Conservation (phyloP, 2,113 vertebrate species). For the Peucedramus taeniatus region DNA sequence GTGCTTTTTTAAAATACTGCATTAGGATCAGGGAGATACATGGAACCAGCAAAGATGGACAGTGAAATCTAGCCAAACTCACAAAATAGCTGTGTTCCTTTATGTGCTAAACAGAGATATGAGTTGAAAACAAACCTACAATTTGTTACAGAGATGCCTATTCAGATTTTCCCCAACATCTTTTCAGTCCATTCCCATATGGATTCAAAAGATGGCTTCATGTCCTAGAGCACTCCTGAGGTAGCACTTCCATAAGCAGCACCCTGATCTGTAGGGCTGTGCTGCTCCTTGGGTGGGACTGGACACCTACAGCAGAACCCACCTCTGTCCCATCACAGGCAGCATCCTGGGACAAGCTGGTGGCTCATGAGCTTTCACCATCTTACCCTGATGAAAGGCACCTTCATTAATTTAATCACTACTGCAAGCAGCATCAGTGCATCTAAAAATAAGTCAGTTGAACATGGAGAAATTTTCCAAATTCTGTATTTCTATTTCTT, state of each 20-base stretch:
- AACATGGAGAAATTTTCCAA: background rate
- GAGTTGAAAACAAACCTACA: background rate
- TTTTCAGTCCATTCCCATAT: background rate
- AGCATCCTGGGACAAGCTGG: background rate
- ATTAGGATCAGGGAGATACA: background rate
- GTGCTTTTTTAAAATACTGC: background rate
- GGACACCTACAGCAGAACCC: background rate
- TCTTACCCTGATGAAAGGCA: background rate
- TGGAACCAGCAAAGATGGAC: background rate
- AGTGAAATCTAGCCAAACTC: background rate
- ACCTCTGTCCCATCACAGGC: background rate
- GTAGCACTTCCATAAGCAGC: background rate
- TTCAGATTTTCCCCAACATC: background rate
- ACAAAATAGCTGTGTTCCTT: background rate
- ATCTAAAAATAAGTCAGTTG: background rate
- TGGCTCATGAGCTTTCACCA: background rate
- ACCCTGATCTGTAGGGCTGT: background rate
- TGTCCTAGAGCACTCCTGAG: background rate
- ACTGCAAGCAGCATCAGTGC: background rate
- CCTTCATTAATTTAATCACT: background rate
- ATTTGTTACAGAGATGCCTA: background rate
- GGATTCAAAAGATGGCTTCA: fast-evolving
- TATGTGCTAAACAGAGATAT: background rate
- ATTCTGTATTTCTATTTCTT: background rate
- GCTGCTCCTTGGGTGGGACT: background rate